phyloP scores from a whole-genome alignment of 1,140 invertebrate genomes.

The Apocrypta bakeri region DNA sequence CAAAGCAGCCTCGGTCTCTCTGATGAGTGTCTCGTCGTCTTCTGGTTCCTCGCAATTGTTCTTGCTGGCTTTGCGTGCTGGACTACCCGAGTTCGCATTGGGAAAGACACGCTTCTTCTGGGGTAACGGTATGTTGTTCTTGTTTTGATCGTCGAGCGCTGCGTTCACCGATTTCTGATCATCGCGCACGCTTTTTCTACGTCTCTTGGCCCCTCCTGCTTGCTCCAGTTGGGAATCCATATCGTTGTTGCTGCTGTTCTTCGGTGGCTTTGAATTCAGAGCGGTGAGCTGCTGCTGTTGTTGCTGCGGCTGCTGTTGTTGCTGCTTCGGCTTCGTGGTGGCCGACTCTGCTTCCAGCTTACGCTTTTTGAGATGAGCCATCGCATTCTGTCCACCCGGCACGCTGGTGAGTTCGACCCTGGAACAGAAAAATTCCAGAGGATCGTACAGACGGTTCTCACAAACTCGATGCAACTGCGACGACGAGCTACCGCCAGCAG shows the following conservation, averaged over 20 bases:
- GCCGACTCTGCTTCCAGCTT: slow-evolving; percentile 74
- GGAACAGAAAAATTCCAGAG: slow-evolving; percentile 75
- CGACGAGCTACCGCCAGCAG: slow-evolving; percentile 20
- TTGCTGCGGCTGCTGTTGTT: slow-evolving; percentile 51
- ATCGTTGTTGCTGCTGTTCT: slow-evolving; percentile 51
- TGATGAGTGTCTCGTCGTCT: slow-evolving; percentile 87
- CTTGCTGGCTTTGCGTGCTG: slow-evolving; percentile 73
- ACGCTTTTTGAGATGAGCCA: slow-evolving; percentile 77
- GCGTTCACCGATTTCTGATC: slow-evolving; percentile 70
- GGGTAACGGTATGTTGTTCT: slow-evolving; percentile 72
- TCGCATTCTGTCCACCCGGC: slow-evolving; percentile 74
- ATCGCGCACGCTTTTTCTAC: slow-evolving; percentile 73
- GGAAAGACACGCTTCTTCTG: slow-evolving; percentile 79
- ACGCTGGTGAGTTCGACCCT: slow-evolving; percentile 75
- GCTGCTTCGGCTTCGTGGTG: slow-evolving; percentile 67
- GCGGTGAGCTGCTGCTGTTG: slow-evolving; percentile 51
- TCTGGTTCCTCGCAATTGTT: slow-evolving; percentile 72
- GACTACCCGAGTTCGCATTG: slow-evolving; percentile 70
- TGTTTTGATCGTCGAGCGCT: slow-evolving; percentile 16
- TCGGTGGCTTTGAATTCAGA: slow-evolving; percentile 57
- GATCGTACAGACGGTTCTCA: slow-evolving; percentile 59
- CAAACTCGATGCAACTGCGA: slow-evolving; percentile 26
- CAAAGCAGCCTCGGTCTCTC: slow-evolving; percentile 89
- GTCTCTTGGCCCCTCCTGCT: slow-evolving; percentile 64
- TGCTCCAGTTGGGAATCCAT: slow-evolving; percentile 30